A percentile compares a stretch with the other conserved stretches of the same genome.
Conservation (phyloP, 2,113 vertebrate species). For the Paralichthys olivaceus region DNA sequence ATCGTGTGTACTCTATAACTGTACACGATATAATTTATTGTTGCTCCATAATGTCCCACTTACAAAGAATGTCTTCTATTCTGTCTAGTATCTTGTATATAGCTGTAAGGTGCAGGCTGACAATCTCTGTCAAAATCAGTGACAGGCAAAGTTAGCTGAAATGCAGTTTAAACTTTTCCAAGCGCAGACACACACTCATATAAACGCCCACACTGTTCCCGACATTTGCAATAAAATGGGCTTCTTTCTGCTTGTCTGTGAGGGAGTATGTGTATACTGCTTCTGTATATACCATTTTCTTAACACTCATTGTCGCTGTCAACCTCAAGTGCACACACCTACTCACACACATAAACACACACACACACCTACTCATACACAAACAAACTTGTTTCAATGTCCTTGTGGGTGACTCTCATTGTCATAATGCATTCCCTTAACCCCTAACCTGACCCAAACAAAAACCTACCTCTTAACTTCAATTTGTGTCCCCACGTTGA, state of each 20-base stretch:
- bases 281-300: conserved; percentile 45
- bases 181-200: neutral
- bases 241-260: conserved; percentile 26
- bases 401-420: neutral
- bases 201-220: conserved; percentile 10
- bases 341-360: conserved; percentile 16
- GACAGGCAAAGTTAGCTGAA: conserved; percentile 41
- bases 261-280: conserved; percentile 29
- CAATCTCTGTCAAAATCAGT: conserved; percentile 30
- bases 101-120: conserved; percentile 23
- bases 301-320: conserved; percentile 15
- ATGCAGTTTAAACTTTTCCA: conserved; percentile 52
- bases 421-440: neutral
- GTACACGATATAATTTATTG: conserved; percentile 1
- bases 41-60: neutral
- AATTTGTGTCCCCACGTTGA: neutral
- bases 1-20: too few species aligned
- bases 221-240: conserved; percentile 29
- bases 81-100: neutral
- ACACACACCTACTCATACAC: conserved; percentile 7
- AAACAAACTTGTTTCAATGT: neutral
- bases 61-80: neutral
- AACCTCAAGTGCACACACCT: conserved; percentile 21
- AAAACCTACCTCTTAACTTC: neutral
- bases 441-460: neutral